Evolutionary conservation across 2,113 vertebrate genomes (phyloP), one percentile per base, ranked within the genome.

Genomic region (Ageneiosus marmoratus): DNA sequence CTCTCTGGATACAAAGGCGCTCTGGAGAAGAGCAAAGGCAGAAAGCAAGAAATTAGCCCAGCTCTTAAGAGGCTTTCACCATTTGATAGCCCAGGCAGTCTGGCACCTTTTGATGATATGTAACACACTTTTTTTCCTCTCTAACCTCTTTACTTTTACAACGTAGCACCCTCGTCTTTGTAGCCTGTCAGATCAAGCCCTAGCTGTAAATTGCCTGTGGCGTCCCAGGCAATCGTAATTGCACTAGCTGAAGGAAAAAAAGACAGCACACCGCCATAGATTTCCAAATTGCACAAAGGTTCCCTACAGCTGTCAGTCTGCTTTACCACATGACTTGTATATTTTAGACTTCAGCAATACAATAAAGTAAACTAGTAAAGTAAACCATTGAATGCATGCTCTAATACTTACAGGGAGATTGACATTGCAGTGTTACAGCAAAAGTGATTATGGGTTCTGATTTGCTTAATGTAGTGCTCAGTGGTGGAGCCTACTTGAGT

Each of bases 401-500:
- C 62, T 81, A 79, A 77, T 87, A 87, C 84, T 74, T 89, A 86
- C 53, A 27, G 20, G 9, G 18, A 50, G 22, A 12, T 60, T 50
- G 29, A 55, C 27, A n/a, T 20, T 58, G 41, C 63, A 32, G 65
- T 70, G 63, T 63, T 79, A 70, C 22, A 34, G 37, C 5, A 15
- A 79, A 79, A 60, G 83, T 77, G 46, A 60, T 73, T 86, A 84
- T 81, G 62, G 63, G 72, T 85, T 88, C 82, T 89, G n/a, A 84
- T 91, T 82, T 86, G 78, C 83, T 73, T 93, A 90, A 92, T 92
- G 91, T 89, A 87, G 82, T 89, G 86, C 79, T 86, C 75, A 48
- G 86, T 79, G 77, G 76, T 89, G 55, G 58, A 11, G 34, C 27
- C n/a, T 29, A 51, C 22, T 81, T 73, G 70, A 51, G 41, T 46